A percentile compares a stretch with the other conserved stretches of the same genome.
These are phyloP conservation scores for Cottus gobio DNA, from an alignment of 2,113 vertebrate genomes.

Conservation along the genomic window DNA sequence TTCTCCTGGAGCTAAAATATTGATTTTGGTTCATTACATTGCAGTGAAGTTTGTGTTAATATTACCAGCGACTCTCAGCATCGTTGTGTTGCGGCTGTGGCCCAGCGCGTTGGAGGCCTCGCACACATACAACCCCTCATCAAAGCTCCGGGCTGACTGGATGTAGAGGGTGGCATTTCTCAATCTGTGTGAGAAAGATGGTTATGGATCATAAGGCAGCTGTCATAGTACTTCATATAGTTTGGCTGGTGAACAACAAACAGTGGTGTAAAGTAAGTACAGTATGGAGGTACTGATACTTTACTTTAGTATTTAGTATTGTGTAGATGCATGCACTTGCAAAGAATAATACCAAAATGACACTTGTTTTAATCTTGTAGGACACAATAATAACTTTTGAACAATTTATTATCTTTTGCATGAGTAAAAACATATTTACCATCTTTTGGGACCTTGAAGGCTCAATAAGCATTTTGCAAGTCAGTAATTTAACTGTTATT, in stretches of 20 bases:
- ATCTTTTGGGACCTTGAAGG: not conserved
- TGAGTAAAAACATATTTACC: not conserved
- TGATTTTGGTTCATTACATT: not conserved
- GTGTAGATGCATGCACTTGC: not conserved
- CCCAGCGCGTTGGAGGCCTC: constrained; percentile 79
- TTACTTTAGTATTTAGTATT: not conserved
- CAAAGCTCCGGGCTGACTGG: constrained; percentile 78
- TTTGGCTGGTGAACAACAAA: not conserved
- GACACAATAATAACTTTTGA: not conserved
- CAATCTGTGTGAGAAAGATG: constrained; percentile 62
- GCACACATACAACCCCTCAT: constrained; percentile 82
- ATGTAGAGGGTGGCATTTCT: constrained; percentile 80
- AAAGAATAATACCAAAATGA: not conserved
- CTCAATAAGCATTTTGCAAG: no score
- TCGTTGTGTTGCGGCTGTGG: constrained; percentile 57
- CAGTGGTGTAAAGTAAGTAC: not conserved
- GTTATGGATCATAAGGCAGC: not conserved
- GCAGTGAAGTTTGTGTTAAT: not conserved
- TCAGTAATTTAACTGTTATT: not conserved
- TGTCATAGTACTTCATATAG: not conserved
- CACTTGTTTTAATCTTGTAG: not conserved
- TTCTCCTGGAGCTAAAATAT: not conserved
- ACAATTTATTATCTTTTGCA: not conserved
- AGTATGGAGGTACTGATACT: no score
- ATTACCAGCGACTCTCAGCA: constrained; percentile 81